Percentiles rank a stretch among this genome's conserved stretches.
Conservation (phyloP, 2,888 invertebrate species). For the Calameuta filiformis region DNA sequence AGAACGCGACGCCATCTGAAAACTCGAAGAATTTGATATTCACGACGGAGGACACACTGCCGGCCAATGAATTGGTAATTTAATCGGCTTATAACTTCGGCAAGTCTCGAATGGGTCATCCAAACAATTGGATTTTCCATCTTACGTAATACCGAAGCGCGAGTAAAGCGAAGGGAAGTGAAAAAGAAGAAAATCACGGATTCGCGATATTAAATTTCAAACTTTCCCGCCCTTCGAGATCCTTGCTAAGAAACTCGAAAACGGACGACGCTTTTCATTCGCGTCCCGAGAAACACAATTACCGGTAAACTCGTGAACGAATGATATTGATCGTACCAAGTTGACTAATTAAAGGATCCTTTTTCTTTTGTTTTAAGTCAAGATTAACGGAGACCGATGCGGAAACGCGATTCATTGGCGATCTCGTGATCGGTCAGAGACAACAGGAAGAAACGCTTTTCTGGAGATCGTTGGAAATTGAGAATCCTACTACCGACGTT, state of each 20-base stretch:
- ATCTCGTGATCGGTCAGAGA: slow-evolving; percentile 50
- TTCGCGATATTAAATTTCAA: background rate
- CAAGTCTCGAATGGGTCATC: background rate
- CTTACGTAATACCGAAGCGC: background rate
- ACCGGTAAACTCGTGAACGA: background rate
- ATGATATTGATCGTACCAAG: background rate
- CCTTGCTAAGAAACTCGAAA: background rate
- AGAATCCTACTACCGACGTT: slow-evolving; percentile 52
- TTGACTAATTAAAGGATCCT: background rate
- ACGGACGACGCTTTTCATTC: background rate
- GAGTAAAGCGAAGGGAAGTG: background rate
- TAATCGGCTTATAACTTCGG: background rate
- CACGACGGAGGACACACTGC: slow-evolving; percentile 41
- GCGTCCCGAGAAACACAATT: background rate
- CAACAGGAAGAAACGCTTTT: slow-evolving; percentile 56
- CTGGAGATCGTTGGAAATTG: slow-evolving; percentile 50
- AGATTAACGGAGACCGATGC: slow-evolving; percentile 20
- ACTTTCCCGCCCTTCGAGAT: background rate
- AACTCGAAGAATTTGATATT: slow-evolving; percentile 29
- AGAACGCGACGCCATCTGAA: background rate
- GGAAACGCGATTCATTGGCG: slow-evolving; percentile 52
- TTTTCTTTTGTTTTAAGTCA: slow-evolving; percentile 13
- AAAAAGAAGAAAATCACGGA: background rate
- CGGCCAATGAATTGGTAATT: slow-evolving; percentile 37
- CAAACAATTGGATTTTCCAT: background rate